Conservation (phyloP, 2,888 invertebrate species). For the Noctua comes region DNA sequence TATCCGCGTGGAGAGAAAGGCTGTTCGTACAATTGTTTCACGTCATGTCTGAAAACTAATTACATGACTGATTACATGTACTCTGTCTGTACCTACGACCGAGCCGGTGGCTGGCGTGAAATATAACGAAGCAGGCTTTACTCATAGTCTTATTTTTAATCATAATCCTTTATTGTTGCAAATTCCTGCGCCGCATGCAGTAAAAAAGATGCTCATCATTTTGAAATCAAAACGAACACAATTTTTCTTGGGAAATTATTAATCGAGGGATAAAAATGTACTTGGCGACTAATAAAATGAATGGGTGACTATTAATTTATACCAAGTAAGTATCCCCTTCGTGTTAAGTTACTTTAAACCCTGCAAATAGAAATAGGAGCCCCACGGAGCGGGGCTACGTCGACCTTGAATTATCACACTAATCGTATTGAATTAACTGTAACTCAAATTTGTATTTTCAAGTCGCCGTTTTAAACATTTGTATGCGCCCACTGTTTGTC, state of each 20-base stretch:
- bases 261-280: too few relatives aligned
- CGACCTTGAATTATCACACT: too few relatives aligned
- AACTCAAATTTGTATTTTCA: too few relatives aligned
- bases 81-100: slow-evolving; percentile 10
- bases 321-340: too few relatives aligned
- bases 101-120: slow-evolving; percentile 9
- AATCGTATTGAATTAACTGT: too few relatives aligned
- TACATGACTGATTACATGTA: slow-evolving; percentile 40
- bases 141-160: slow-evolving; percentile 18
- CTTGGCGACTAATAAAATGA: too few relatives aligned
- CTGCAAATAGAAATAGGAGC: too few relatives aligned
- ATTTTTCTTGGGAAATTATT: background rate
- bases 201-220: slow-evolving; percentile 5
- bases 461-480: too few relatives aligned
- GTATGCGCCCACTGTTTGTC: too few relatives aligned
- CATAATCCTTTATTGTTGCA: slow-evolving; percentile 1
- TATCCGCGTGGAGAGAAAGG: slow-evolving; percentile 42
- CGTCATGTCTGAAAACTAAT: slow-evolving; percentile 40
- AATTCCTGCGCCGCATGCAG: background rate
- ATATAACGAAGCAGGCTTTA: background rate
- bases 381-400: too few relatives aligned
- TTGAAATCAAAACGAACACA: background rate
- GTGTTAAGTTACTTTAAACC: too few relatives aligned
- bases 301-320: too few relatives aligned
- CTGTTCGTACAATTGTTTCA: background rate